Evolutionary conservation across 2,888 invertebrate genomes (phyloP).

Genomic region (Thecocarcelia acutangulata): DNA sequence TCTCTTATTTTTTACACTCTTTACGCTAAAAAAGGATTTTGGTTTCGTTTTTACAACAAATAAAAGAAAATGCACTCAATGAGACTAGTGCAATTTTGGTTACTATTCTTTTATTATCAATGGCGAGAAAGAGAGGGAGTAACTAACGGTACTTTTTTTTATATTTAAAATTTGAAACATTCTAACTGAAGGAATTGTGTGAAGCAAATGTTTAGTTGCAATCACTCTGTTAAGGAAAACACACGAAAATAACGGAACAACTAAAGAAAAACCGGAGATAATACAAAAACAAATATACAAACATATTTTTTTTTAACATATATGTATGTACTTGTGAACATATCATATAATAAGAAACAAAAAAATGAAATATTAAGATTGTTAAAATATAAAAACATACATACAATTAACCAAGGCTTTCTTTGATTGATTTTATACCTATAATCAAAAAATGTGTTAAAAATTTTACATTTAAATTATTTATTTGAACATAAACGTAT

Average conservation of each 20-base stretch:
- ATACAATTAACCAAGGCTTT: conserved; percentile 32
- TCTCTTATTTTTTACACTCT: conserved; percentile 2
- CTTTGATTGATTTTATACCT: conserved; percentile 25
- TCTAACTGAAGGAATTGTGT: conserved; percentile 50
- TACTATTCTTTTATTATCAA: conserved; percentile 14
- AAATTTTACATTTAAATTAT: conserved; percentile 39
- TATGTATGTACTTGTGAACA: not conserved
- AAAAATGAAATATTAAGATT: conserved; percentile 19
- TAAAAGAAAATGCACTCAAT: conserved; percentile 26
- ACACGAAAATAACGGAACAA: conserved; percentile 73
- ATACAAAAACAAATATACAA: conserved; percentile 9
- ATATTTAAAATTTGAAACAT: conserved; percentile 8
- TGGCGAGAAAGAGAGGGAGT: conserved; percentile 26
- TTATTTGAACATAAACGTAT: conserved; percentile 10
- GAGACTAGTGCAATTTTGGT: conserved; percentile 28
- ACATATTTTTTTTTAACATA: conserved; percentile 5
- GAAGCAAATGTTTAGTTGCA: conserved; percentile 75
- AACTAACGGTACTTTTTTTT: conserved; percentile 48
- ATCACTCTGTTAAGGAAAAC: conserved; percentile 75
- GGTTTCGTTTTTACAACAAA: too few species aligned
- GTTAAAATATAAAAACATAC: conserved; percentile 13
- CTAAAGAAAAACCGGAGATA: conserved; percentile 25
- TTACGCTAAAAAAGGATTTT: conserved; percentile 14
- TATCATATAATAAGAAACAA: conserved; percentile 36
- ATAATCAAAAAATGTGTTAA: conserved; percentile 17